Base-by-base conservation (phyloP, 1,140 invertebrate species). In the Sipha flava region DNA sequence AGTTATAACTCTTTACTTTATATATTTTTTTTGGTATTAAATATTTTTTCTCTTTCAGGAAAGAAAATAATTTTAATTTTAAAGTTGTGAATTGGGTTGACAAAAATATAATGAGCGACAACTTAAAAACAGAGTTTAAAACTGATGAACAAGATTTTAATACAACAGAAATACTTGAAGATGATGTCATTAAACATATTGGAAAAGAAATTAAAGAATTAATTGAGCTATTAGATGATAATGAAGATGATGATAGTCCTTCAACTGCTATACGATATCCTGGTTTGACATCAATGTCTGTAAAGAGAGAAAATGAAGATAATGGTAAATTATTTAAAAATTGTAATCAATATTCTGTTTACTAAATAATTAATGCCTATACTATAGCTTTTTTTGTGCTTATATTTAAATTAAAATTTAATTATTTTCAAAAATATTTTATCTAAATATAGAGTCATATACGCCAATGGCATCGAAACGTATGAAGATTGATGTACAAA, bases 11-110 rank as follows among this genome's bases (percentile, higher is more conserved):
- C n/a, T 62, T 10, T 23, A 23, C 5, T 26, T 7, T n/a, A 31
- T 2, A 7, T n/a, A 9, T 31, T 62, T 10, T 14, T 16, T 21
- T 34, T 3, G 0, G 37, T 64, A 18, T 40, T 21, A 2, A 37
- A 64, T 16, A 14, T 37, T 64, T 64, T 45, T 73, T 73, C 18
- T 47, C 3, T 73, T 54, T 2, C 5, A 75, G 49, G 37, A 57
- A 54, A 77, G 34, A 59, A 23, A 77, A 77, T 37, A 59, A 34
- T 26, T 77, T 77, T 29, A 77, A 77, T 10, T 77, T 57, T n/a
- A 77, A 77, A 23, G 73, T 77, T 57, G 73, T 77, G 1, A 77
- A 77, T 26, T 77, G 73, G 73, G 73, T 52, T 23, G 52, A 77
- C n/a, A 52, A 59, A 57, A 77, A 77, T 57, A 77, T 3, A 9